phyloP scores from a whole-genome alignment of 1,140 invertebrate genomes.

The Calliphora vicina region DNA sequence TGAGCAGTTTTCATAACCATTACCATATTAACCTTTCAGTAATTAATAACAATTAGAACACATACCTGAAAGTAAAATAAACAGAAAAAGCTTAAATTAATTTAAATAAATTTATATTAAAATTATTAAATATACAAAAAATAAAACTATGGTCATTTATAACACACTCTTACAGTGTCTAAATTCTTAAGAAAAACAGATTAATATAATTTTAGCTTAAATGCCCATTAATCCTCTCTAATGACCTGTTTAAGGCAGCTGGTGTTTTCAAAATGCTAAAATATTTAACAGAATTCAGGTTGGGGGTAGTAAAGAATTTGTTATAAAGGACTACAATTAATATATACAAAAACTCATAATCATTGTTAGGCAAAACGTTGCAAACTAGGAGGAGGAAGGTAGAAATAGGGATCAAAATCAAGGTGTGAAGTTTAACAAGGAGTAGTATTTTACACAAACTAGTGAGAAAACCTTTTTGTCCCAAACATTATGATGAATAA shows the following conservation, averaged over 20 bases:
- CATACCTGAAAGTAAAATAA: background rate
- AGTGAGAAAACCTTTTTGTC: too few species aligned
- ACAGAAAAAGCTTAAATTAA: background rate
- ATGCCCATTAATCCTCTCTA: constrained; percentile 28
- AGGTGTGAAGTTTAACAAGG: background rate
- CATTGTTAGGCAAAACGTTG: background rate
- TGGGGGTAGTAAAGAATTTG: background rate
- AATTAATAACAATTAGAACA: background rate
- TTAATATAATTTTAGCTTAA: constrained; percentile 28
- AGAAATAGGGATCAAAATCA: constrained; percentile 2
- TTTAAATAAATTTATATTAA: constrained; percentile 24
- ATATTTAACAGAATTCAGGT: background rate
- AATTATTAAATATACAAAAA: background rate
- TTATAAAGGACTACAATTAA: background rate
- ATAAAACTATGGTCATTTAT: background rate
- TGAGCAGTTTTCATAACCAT: background rate
- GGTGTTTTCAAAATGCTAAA: constrained; percentile 20
- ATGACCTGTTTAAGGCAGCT: constrained; percentile 22
- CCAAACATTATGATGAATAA: background rate
- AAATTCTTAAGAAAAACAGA: background rate
- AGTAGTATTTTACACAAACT: background rate
- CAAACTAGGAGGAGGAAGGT: background rate
- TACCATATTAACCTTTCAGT: background rate
- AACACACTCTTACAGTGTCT: background rate
- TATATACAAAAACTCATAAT: background rate